Evolutionary conservation across 2,797 vertebrate genomes (phyloP), one percentile per base, ranked within the genome.

Genomic region (Crenuchus spilurus): DNA sequence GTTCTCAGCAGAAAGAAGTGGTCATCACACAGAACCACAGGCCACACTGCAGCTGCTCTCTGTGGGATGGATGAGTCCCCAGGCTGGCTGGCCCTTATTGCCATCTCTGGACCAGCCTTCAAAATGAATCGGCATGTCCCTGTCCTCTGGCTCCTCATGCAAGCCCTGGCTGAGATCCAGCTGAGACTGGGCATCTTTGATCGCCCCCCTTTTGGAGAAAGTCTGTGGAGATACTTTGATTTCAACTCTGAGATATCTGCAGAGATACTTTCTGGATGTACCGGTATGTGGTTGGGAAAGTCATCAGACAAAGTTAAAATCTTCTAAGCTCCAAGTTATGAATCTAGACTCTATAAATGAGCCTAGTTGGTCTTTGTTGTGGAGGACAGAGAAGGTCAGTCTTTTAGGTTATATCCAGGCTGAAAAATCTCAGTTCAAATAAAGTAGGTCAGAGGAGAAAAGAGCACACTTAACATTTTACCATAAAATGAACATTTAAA

Each of bases 131-230:
- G 39, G 33, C 14, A 49, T 42, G 48, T 49, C 55, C 44, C 61
- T 33, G 58, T 67, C 49, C 39, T 68, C 63, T 49, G 62, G 44
- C 67, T 63, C 60, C 33, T 72, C 51, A 58, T 61, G 18, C 31
- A 44, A 58, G 49, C 10, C 9, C 54, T 52, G 58, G 65, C 54
- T 31, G 16, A 35, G 24, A 35, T 55, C 61, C 70, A 24, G 60
- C 58, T 41, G 37, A 26, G 60, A 42, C 54, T 60, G 28, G 44
- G 57, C 14, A 26, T 58, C 41, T 42, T 51, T 58, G 33, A 33
- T 65, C n/a, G n/a, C 48, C 65, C 42, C 8, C 31, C 35, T 52
- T 66, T 28, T 31, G 14, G 68, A 71, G 42, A 37, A 57, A 72
- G 58, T 65, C n/a, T 10, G 26, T 24, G 52, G 31, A 66, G 57